A percentile compares a stretch with the other conserved stretches of the same genome.
These are phyloP conservation scores for Anguilla anguilla DNA, from an alignment of 2,797 vertebrate genomes.

Conservation along the genomic window DNA sequence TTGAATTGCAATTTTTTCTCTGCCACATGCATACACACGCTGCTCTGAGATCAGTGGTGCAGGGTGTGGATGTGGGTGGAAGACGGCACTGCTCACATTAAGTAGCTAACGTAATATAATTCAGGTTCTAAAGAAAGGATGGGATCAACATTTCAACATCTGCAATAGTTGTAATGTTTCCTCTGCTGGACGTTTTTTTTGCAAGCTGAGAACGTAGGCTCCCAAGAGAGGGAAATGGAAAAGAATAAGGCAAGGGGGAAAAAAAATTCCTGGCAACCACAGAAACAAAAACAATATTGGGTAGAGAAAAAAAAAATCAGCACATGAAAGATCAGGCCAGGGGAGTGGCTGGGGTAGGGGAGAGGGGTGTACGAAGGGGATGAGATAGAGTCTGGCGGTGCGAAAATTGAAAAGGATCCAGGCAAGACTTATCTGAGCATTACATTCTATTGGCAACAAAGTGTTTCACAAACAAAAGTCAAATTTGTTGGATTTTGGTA, in stretches of 20 bases:
- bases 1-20: not conserved
- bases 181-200: slow-evolving; percentile 71
- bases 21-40: not conserved
- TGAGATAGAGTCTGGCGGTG: slow-evolving; percentile 44
- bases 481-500: not conserved
- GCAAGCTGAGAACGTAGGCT: slow-evolving; percentile 70
- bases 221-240: slow-evolving; percentile 65
- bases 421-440: not conserved
- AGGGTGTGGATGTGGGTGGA: slow-evolving; percentile 1
- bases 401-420: slow-evolving; percentile 46
- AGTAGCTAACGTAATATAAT: slow-evolving; percentile 54
- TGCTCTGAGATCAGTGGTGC: not conserved
- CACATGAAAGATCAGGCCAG: slow-evolving; percentile 70
- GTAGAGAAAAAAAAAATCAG: slow-evolving; percentile 46
- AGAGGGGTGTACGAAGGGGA: slow-evolving; percentile 36
- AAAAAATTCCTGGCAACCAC: slow-evolving; percentile 71
- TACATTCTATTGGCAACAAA: not conserved
- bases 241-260: slow-evolving; percentile 67
- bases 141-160: slow-evolving; percentile 83
- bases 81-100: not conserved
- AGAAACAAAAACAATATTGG: slow-evolving; percentile 74
- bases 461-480: not conserved
- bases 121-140: slow-evolving; percentile 68
- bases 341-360: slow-evolving; percentile 46
- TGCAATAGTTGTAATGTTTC: slow-evolving; percentile 79